Evolutionary conservation across 2,888 invertebrate genomes (phyloP).

Genomic region (Brachycybe producta): DNA sequence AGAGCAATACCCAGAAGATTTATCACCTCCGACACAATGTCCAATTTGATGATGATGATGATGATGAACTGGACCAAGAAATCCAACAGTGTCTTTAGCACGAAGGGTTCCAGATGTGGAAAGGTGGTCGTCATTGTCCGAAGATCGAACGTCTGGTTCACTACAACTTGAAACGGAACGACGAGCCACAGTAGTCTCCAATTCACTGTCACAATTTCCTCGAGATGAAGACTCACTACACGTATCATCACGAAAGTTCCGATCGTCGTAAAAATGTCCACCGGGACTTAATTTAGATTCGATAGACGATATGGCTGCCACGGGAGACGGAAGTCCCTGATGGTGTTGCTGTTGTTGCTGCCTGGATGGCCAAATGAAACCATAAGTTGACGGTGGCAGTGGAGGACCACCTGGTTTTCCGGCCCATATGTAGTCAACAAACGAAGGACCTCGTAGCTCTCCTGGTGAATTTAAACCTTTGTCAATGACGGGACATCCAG

Average conservation of each 20-base stretch:
- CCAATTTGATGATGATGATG: neutral
- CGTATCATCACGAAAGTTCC: neutral
- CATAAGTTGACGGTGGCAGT: too few relatives aligned
- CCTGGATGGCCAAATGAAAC: neutral
- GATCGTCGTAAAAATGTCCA: too few relatives aligned
- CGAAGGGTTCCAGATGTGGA: neutral
- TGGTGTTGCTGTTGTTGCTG: too few relatives aligned
- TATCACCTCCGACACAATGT: neutral
- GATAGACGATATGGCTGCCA: too few relatives aligned
- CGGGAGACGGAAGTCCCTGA: too few relatives aligned
- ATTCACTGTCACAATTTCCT: neutral
- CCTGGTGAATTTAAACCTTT: too few relatives aligned
- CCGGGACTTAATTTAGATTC: too few relatives aligned
- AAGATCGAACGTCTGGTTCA: conserved; percentile 20
- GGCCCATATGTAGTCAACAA: conserved; percentile 15
- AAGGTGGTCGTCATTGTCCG: conserved; percentile 15
- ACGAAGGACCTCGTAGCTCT: conserved; percentile 4
- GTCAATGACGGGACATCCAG: too few relatives aligned
- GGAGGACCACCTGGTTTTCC: conserved; percentile 13
- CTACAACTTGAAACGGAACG: conserved; percentile 22
- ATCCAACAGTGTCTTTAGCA: neutral
- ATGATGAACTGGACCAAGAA: neutral
- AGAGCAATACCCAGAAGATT: conserved; percentile 12
- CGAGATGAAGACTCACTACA: neutral
- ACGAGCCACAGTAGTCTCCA: conserved; percentile 5